These are phyloP conservation scores for Rambutsinella grinnellia DNA, from an alignment of 2,888 invertebrate species.

Conservation along the genomic window DNA sequence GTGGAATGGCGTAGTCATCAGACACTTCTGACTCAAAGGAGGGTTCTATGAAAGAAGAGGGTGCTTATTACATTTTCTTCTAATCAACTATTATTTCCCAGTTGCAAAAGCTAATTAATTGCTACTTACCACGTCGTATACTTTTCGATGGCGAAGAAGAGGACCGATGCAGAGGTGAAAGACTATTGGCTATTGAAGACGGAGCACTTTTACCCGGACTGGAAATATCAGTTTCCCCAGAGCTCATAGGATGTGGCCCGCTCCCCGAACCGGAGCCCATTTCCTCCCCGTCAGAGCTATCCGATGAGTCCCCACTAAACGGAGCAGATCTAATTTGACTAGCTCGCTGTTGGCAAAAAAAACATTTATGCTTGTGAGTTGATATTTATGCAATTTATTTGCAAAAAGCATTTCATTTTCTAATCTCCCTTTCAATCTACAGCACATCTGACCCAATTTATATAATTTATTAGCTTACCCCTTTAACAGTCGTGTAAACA, in stretches of 20 bases:
- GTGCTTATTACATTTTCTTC: too few species aligned
- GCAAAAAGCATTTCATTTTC: too few species aligned
- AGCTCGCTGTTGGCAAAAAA: slow-evolving; percentile 77
- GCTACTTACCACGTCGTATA: slow-evolving; percentile 66
- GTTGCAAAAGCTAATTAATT: too few species aligned
- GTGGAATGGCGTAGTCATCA: slow-evolving; percentile 96
- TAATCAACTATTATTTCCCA: too few species aligned
- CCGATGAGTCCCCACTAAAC: slow-evolving; percentile 94
- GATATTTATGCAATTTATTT: background rate
- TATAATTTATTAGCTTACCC: slow-evolving; percentile 72
- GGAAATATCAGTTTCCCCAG: slow-evolving; percentile 72
- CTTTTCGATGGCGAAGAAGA: slow-evolving; percentile 67
- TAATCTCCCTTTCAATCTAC: too few species aligned
- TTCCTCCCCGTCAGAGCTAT: slow-evolving; percentile 91
- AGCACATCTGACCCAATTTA: background rate
- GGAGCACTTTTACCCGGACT: slow-evolving; percentile 69
- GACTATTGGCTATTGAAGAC: slow-evolving; percentile 67
- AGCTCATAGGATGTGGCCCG: slow-evolving; percentile 69
- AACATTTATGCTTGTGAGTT: too few species aligned
- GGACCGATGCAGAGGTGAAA: slow-evolving; percentile 66
- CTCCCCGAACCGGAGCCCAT: slow-evolving; percentile 72
- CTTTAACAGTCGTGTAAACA: slow-evolving; percentile 96
- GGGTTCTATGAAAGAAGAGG: too few species aligned
- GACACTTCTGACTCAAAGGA: slow-evolving; percentile 95
- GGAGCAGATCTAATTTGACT: slow-evolving; percentile 97